Evolutionary conservation across 1,140 invertebrate species (phyloP), one percentile per base, ranked within the genome.

Genomic region (Sycophila sp.): DNA sequence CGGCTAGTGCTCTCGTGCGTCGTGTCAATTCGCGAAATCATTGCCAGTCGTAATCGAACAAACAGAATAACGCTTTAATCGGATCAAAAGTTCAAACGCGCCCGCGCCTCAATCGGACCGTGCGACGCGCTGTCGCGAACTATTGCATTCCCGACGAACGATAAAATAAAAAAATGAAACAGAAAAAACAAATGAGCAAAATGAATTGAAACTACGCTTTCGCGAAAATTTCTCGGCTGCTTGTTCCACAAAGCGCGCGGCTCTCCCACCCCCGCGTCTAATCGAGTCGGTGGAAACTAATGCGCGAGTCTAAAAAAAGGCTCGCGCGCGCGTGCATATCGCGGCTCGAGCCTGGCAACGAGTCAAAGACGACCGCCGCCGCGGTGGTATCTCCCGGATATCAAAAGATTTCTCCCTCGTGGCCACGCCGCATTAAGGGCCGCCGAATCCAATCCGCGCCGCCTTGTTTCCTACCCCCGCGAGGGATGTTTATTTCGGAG

Each of bases 401-500:
- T 69, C 55, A 60, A 60, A 49, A 69, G 66, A 69, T 69, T 69
- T 51, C 66, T 69, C 42, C 22, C 66, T 10, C 38, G 65, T 32
- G 40, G 65, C 64, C 58, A 56, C 51, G 64, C 19, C 47, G 53
- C 51, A 67, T 67, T 67, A 67, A 67, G 64, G 26, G 45, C 45
- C 60, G 65, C 15, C 19, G 32, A 59, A 68, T 47, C 47, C 55
- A 68, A 66, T 58, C 28, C 45, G 32, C 22, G 38, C 15, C 26
- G 7, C 0, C 51, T 17, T 28, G 15, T 17, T 24, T 24, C 15
- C 51, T 32, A 15, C 24, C 26, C n/a, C 2, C 38, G n/a, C 5
- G n/a, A n/a, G n/a, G 45, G 63, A 69, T 62, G 55, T 69, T 69
- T 69, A 63, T 63, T 62, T 69, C n/a, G 10, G 67, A 49, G 67